Percentiles rank a stretch among this genome's conserved stretches.
Conservation (phyloP, 2,113 vertebrate genomes). For the Forbesichthys agassizii region DNA sequence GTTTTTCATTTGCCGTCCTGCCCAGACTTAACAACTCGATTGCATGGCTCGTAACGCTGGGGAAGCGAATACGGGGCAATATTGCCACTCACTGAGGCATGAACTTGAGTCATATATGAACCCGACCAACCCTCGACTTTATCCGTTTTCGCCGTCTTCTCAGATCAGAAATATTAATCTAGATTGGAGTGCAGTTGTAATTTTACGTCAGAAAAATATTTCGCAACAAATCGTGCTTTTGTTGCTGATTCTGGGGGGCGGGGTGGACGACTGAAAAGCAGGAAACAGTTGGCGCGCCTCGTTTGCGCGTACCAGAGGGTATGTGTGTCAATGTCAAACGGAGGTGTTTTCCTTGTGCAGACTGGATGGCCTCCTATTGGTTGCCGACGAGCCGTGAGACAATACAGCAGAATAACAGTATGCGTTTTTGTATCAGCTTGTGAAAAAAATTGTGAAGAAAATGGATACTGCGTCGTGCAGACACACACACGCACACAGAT, state of each 20-base stretch:
- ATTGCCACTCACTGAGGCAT: constrained; percentile 29
- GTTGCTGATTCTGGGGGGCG: background rate
- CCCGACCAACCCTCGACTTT: constrained; percentile 4
- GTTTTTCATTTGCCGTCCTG: background rate
- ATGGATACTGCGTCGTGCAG: constrained; percentile 27
- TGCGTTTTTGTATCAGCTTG: background rate
- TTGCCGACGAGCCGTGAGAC: too few relatives aligned
- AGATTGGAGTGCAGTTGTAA: background rate
- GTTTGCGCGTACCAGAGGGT: constrained; percentile 9
- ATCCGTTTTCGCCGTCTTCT: constrained; percentile 10
- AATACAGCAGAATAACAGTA: too few relatives aligned
- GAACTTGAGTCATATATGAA: constrained; percentile 20
- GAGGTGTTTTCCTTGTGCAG: constrained; percentile 60
- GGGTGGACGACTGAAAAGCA: background rate
- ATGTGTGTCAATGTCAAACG: constrained; percentile 75
- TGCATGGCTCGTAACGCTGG: constrained; percentile 1
- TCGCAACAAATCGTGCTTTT: background rate
- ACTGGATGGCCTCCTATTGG: too few relatives aligned
- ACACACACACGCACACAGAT: constrained; percentile 1
- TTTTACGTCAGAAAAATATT: too few relatives aligned
- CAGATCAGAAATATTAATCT: background rate
- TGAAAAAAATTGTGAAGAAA: background rate
- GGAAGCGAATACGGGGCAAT: constrained; percentile 35
- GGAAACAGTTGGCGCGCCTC: background rate
- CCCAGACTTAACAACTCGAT: constrained; percentile 35